Percentiles rank a stretch among this genome's conserved stretches.
phyloP scores from a whole-genome alignment of 2,113 vertebrate species.

The Monopterus albus region DNA sequence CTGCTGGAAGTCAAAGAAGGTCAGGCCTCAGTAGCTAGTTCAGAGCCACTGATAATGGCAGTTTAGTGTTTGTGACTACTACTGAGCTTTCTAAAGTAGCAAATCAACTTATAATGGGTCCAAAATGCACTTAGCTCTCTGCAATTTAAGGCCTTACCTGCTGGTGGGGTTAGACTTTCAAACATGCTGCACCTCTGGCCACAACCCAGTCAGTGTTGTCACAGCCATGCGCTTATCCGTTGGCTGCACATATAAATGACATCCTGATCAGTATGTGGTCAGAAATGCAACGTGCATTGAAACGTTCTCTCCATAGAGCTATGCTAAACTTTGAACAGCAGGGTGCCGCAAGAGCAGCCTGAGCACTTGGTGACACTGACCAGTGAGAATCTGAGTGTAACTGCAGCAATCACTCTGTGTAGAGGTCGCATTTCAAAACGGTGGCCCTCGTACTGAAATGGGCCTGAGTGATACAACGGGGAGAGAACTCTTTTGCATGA shows the following conservation, averaged over 20 bases:
- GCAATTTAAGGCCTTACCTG: neutral
- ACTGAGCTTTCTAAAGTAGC: neutral
- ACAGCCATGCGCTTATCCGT: neutral
- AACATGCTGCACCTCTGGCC: too few relatives aligned
- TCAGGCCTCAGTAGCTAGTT: conserved; percentile 28
- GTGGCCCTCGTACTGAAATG: neutral
- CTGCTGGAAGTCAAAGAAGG: conserved; percentile 87
- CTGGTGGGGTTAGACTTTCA: neutral
- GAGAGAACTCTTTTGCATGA: neutral
- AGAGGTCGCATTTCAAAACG: too few relatives aligned
- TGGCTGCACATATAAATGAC: too few relatives aligned
- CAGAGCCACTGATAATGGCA: neutral
- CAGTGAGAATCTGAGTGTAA: too few relatives aligned
- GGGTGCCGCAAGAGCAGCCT: too few relatives aligned
- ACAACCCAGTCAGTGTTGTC: neutral
- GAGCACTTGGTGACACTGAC: too few relatives aligned
- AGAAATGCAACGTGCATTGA: too few relatives aligned
- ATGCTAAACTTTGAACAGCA: too few relatives aligned
- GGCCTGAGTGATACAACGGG: too few relatives aligned
- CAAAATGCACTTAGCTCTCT: neutral
- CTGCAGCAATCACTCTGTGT: too few relatives aligned
- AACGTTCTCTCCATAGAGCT: too few relatives aligned
- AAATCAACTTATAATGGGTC: neutral
- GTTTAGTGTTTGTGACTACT: neutral
- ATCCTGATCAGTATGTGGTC: too few relatives aligned